These are phyloP conservation scores for Diaphora mendica DNA, from an alignment of 2,888 invertebrate genomes.

Conservation along the genomic window DNA sequence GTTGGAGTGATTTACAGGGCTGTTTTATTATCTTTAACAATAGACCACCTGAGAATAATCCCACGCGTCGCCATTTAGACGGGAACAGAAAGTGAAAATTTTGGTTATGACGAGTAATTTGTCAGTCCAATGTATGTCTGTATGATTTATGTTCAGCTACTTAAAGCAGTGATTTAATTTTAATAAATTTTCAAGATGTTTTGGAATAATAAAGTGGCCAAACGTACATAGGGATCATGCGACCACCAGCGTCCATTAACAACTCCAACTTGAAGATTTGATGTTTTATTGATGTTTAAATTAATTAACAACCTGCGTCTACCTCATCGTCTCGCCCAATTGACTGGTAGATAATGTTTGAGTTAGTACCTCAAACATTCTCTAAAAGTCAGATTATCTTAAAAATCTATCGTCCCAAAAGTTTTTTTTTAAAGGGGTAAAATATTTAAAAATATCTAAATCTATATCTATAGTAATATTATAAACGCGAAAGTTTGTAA, in stretches of 20 bases:
- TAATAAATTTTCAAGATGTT: neutral
- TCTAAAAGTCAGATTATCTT: too few relatives aligned
- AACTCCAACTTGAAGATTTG: neutral
- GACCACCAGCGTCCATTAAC: neutral
- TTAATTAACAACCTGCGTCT: too few relatives aligned
- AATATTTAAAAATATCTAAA: too few relatives aligned
- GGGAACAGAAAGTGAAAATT: slow-evolving; percentile 8
- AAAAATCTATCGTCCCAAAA: too few relatives aligned
- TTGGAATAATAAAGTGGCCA: neutral
- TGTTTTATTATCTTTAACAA: slow-evolving; percentile 10
- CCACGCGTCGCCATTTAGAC: slow-evolving; percentile 2
- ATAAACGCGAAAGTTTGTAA: too few relatives aligned
- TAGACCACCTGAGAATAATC: slow-evolving; percentile 12
- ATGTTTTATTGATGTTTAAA: too few relatives aligned
- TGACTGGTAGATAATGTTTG: too few relatives aligned
- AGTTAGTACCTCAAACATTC: too few relatives aligned
- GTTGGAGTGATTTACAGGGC: slow-evolving; percentile 4
- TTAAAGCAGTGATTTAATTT: neutral
- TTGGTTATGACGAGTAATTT: slow-evolving; percentile 6
- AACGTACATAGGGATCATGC: too few relatives aligned
- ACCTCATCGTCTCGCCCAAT: too few relatives aligned
- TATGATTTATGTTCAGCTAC: neutral
- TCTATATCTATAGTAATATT: too few relatives aligned
- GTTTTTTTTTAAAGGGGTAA: too few relatives aligned
- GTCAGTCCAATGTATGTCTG: neutral